Base-by-base conservation (phyloP, 2,888 invertebrate species). In the Apodemia hepburni region DNA sequence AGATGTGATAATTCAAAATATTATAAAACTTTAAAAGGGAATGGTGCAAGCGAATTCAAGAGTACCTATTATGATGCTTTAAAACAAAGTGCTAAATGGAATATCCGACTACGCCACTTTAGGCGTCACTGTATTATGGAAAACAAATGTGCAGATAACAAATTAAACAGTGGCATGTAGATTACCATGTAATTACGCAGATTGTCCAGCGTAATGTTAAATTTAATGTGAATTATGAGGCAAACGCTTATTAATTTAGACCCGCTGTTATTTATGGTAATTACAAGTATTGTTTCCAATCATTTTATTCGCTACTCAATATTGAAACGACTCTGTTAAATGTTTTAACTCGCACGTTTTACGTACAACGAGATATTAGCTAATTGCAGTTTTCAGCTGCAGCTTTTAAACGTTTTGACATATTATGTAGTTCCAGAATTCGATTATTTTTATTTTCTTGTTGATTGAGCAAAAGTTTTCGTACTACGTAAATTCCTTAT, bases 231-330 rank as follows among this genome's bases (percentile, higher is more conserved):
- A 84, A 76, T 82, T 82, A 84, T 82, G 70, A 75, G 72, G 75
- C 77, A 79, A 79, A 80, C 77, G 79, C 79, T 84, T 82, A 85
- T 85, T 83, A 82, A 84, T 84, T 84, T 82, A 82, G 80, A 82
- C 76, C 74, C 76, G 77, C 76, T 75, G 73, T 77, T 81, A 83
- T 84, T 82, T 79, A 82, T 80, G 81, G 73, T 80, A 79, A 81
- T 81, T 80, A 77, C 61, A 51, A 51, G 12, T 51, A 51, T 51
- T 22, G 51, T 51, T 51, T 18, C 51, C 51, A 51, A 51, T 51
- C 51, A 51, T 51, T 51, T 51, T 51, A 51, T 22, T 22, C 11
- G 18, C 51, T 22, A 22, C 51, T 51, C 51, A 51, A 51, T 51
- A 22, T 51, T 12, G 51, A 22, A 22, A 51, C 11, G 12, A 6